phyloP scores from a whole-genome alignment of 2,888 invertebrate species.

The Endotricha flammealis region DNA sequence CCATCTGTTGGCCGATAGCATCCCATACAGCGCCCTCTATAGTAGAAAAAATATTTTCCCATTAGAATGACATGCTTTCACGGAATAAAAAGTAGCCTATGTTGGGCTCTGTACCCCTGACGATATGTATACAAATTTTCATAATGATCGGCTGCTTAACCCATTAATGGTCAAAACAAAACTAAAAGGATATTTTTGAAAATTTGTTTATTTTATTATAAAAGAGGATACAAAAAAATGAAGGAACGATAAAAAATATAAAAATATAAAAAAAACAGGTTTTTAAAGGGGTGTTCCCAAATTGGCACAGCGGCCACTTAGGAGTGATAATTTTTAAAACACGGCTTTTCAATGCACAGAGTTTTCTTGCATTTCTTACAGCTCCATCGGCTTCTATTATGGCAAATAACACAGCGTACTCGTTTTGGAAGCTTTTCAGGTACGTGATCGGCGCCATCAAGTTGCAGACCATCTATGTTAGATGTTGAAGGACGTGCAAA shows the following conservation, averaged over 20 bases:
- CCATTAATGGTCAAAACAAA: no score
- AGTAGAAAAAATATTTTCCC: no score
- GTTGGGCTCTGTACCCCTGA: no score
- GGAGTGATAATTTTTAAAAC: constrained; percentile 4
- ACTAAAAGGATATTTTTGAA: no score
- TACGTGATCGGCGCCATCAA: constrained; percentile 5
- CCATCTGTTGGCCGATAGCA: no score
- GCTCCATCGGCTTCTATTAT: constrained; percentile 11
- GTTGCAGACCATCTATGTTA: constrained; percentile 8
- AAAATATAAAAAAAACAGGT: background rate
- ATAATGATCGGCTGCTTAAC: no score
- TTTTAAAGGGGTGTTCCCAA: constrained; percentile 1
- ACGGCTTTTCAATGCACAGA: constrained; percentile 5
- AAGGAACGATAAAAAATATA: background rate
- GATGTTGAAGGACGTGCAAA: background rate
- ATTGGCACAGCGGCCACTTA: constrained; percentile 4
- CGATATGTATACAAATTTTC: no score
- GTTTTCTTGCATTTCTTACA: constrained; percentile 10
- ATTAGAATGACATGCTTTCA: no score
- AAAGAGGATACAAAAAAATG: background rate
- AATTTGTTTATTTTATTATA: no score
- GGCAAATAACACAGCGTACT: constrained; percentile 7
- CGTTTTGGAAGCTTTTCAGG: constrained; percentile 11
- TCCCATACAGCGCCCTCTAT: no score
- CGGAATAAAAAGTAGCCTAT: no score